Conservation (phyloP, 2,797 vertebrate species). For the Chrysocyon brachyurus region DNA sequence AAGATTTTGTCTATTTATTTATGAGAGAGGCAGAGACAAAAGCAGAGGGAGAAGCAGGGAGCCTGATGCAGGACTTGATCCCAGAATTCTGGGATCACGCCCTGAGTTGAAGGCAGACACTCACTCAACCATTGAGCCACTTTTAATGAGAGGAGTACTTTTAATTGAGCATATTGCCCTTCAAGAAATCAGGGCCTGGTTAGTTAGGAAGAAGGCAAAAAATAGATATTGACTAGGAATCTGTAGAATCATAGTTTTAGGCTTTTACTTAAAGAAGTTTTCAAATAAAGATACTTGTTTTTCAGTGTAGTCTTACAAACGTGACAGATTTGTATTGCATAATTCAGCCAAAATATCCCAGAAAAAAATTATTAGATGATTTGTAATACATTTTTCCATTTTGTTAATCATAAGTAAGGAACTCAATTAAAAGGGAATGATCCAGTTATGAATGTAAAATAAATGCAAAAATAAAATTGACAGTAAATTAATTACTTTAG, state of each 20-base stretch:
- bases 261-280: not conserved
- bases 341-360: not conserved
- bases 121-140: too few species aligned
- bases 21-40: too few species aligned
- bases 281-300: not conserved
- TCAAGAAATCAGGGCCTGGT: not conserved
- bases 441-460: not conserved
- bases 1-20: too few species aligned
- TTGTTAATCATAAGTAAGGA: not conserved
- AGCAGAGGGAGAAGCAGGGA: too few species aligned
- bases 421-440: constrained; percentile 2
- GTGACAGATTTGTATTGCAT: constrained; percentile 3
- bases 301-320: not conserved
- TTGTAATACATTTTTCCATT: not conserved
- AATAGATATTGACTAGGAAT: not conserved
- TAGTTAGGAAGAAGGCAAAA: not conserved
- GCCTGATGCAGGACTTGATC: too few species aligned
- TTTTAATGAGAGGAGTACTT: not conserved
- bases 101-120: too few species aligned
- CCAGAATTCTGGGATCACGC: too few species aligned
- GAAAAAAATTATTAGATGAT: not conserved
- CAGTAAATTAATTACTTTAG: constrained; percentile 8
- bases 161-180: not conserved
- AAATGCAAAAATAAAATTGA: constrained; percentile 11
- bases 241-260: not conserved